A percentile compares a stretch with the other conserved stretches of the same genome.
Evolutionary conservation across 2,113 vertebrate species (phyloP).

Genomic region (Apodemus speciosus): DNA sequence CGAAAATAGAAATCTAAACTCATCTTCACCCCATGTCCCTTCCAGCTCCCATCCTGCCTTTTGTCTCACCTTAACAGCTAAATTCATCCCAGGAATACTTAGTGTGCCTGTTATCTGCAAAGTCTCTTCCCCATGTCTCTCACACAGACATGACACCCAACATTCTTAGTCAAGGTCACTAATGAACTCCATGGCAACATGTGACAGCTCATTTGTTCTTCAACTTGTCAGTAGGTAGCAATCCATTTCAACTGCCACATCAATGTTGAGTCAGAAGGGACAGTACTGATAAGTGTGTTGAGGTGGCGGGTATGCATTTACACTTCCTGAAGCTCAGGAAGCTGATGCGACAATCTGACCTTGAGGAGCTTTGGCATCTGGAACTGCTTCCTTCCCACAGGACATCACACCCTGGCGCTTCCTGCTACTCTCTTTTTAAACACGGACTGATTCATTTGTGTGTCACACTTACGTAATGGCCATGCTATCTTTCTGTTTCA

Average conservation of each 20-base stretch:
- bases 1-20: not conserved
- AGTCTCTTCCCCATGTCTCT: not conserved
- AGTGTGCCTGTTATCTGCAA: not conserved
- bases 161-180: constrained; percentile 20
- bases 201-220: not conserved
- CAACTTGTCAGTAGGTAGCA: not conserved
- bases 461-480: not conserved
- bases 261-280: not conserved
- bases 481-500: not conserved
- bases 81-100: not conserved
- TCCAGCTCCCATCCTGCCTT: not conserved
- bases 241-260: not conserved
- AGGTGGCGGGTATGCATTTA: not conserved
- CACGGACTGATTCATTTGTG: not conserved
- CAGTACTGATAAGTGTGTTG: not conserved
- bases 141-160: not conserved
- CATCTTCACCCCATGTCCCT: not conserved
- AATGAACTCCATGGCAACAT: not conserved
- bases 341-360: not conserved
- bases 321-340: not conserved
- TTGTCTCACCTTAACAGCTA: not conserved
- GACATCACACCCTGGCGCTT: not conserved
- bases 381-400: not conserved
- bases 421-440: not conserved
- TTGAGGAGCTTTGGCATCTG: not conserved